These are phyloP conservation scores for Acleris literana DNA, from an alignment of 2,888 invertebrate species.

Conservation along the genomic window DNA sequence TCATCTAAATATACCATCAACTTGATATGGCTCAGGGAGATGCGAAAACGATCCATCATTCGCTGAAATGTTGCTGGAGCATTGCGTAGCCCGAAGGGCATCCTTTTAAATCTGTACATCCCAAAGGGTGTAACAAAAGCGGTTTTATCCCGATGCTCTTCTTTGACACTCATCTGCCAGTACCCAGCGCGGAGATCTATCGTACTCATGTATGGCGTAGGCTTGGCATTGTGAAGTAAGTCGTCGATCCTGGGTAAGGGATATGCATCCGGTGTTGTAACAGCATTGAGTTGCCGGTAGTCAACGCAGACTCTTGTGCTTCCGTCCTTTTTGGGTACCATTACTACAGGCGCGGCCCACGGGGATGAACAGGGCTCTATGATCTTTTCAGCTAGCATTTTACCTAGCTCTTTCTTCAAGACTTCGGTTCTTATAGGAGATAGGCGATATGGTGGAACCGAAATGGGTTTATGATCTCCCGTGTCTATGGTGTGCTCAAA, in stretches of 20 bases:
- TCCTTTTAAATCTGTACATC: conserved; percentile 45
- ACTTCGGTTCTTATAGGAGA: too few relatives aligned
- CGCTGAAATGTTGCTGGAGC: conserved; percentile 50
- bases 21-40: conserved; percentile 37
- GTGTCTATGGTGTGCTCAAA: too few relatives aligned
- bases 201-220: conserved; percentile 44
- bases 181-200: conserved; percentile 54
- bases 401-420: too few relatives aligned
- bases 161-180: conserved; percentile 46
- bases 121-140: conserved; percentile 47
- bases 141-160: conserved; percentile 42
- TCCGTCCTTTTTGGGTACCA: too few relatives aligned
- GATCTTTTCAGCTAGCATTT: not conserved
- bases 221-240: conserved; percentile 42
- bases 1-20: conserved; percentile 48
- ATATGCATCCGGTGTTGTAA: conserved; percentile 42
- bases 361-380: not conserved
- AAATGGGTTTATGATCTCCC: too few relatives aligned
- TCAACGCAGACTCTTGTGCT: not conserved
- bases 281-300: not conserved
- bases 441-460: too few relatives aligned
- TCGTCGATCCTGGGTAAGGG: conserved; percentile 55
- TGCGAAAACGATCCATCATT: conserved; percentile 47
- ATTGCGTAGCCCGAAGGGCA: conserved; percentile 51
- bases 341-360: not conserved